Base-by-base conservation (phyloP, 2,888 invertebrate species). In the Venusia cambrica region DNA sequence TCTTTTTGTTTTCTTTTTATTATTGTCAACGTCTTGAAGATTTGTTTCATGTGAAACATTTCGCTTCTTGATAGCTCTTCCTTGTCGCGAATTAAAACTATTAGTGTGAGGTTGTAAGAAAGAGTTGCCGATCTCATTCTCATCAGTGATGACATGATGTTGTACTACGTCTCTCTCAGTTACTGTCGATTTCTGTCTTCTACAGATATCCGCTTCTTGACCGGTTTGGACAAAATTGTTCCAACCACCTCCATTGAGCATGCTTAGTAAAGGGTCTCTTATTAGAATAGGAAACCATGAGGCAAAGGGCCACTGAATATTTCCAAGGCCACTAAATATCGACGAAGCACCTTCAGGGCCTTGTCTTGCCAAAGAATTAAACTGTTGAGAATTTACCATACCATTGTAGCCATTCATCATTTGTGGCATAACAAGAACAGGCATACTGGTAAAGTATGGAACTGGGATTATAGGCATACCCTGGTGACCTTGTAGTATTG, bases 151-250 rank as follows among this genome's bases (percentile, higher is more conserved):
- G 3, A 37, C 20, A 10, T 35, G 24, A 30, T 50, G 34, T 10
- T 36, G 14, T 8, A 11, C 43, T 33, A 19, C 4, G 1, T 27
- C 19, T 5, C 38, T 37, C 21, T 47, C 40, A 21, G 36, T 26
- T 7, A 48, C 45, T 17, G 47, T 19, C 0, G 74, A 60, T 54
- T 80, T 84, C 48, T 73, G 76, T 48, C 67, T 73, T 46, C 75
- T 74, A 48, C 89, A 89, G 7, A 88, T 73, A 49, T 90, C 89
- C 17, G 89, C 89, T 25, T 56, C 75, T 51, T 90, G 90, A 1
- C 90, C 91, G 46, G 89, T 88, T 63, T 91, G 90, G 21, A 91
- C 55, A 51, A 91, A 79, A 42, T 84, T 88, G 13, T 81, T 84
- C 59, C 87, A 81, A 2, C 88, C 88, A 22, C 89, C 89, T 14